Evolutionary conservation across 2,888 invertebrate species (phyloP), one percentile per base, ranked within the genome.

Genomic region (Mimachlamys varia): DNA sequence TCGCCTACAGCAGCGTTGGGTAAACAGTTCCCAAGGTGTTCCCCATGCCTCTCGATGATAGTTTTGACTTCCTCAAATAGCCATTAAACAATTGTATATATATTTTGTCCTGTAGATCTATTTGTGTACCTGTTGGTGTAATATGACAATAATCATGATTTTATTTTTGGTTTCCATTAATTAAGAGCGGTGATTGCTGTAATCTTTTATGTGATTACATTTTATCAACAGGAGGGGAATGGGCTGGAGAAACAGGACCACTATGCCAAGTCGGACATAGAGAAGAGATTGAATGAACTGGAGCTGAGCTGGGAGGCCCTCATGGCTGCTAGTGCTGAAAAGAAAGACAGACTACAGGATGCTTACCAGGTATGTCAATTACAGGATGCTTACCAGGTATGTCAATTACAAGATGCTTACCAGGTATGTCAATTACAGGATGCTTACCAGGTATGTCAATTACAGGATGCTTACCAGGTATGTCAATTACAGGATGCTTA

Each of bases 261-360:
- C 97, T 99, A 98, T 97, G 99, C 99, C 15, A 97, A 98, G 0
- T 97, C 98, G 88, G 99, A 99, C 96, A 99, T 99, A 90, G 98
- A 98, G 44, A 97, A 97, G 53, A 98, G 98, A 93, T 97, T 99
- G 0, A 98, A 98, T 91, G 98, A 98, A 92, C 96, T 99, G 37
- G 98, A 99, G 95, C 97, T 98, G 37, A 98, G 98, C 93, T 99
- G 99, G 99, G 97, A 98, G 89, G 98, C 98, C 90, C 97, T 99
- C 5, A 98, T 98, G 96, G 98, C 98, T 87, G 98, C 98, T 0
- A 98, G 99, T 0, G 98, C 98, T 92, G 97, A 98, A 19, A 99
- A 99, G 94, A 98, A 98, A 91, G 98, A 98, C 93, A 97, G 99
- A 10, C 97, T 99, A 0, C 98, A 98, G 94, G 98, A 99, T 96